Base-by-base conservation (phyloP, 2,113 vertebrate species). In the Pollachius pollachius region DNA sequence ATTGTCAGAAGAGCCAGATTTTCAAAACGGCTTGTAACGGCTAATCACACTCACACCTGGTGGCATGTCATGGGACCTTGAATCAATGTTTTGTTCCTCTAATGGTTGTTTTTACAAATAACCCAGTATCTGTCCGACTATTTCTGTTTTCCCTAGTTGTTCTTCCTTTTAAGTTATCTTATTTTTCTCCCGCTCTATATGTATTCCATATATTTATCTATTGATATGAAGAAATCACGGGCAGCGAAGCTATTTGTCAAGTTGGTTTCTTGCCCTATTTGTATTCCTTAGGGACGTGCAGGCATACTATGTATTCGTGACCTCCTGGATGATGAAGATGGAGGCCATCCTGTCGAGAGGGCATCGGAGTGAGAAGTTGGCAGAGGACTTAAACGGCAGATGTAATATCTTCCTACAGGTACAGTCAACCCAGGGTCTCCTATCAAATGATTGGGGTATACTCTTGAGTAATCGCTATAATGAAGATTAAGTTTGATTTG, bases 251-350 rank as follows among this genome's bases (percentile, higher is more conserved):
- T 48, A 9, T 9, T 23, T 61, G 18, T 23, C 21, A 19, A 23
- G 8, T 13, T 70, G 58, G 8, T 18, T 34, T 30, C 15, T 62
- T 16, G 5, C 12, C 25, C 8, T 41, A 1, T 66, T 34, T 54
- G 15, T 75, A 9, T 60, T 76, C 80, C 68, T 52, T 84, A 99
- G 97, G 93, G 97, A 99, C 78, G 94, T 98, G 58, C 97, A 99
- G 83, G 97, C 97, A 0, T 99, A 98, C 61, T 99, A 99, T 23
- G 94, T 99, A 82, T 97, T 98, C 89, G 96, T 98, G 77, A 96
- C 95, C 52, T 97, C 97, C 0, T 99, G 97, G 97, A 98, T 99
- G 96, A 98, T 97, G 94, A 99, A 98, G 90, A 97, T 99, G 95
- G 97, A 99, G 84, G 95, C 97, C 21, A 92, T 99, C 73, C 88